Conservation (phyloP, 2,888 invertebrate species). For the Yponomeuta sedellus region DNA sequence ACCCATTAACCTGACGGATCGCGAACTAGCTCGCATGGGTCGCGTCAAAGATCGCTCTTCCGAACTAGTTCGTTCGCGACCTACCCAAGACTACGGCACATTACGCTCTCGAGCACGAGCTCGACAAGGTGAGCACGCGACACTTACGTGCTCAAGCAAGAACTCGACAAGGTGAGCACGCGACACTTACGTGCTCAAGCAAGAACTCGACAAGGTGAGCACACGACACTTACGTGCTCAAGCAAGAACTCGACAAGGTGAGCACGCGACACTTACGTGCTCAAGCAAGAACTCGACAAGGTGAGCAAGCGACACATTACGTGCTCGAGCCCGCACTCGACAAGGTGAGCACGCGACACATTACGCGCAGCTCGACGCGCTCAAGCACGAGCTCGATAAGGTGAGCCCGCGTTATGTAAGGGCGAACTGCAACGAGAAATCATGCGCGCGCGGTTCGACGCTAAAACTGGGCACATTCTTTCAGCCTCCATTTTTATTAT, state of each 20-base stretch:
- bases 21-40: too few relatives aligned
- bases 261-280: too few relatives aligned
- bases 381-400: constrained; percentile 90
- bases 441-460: too few relatives aligned
- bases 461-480: too few relatives aligned
- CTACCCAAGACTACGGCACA: too few relatives aligned
- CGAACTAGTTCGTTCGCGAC: too few relatives aligned
- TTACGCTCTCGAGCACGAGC: constrained; percentile 90
- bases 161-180: constrained; percentile 82
- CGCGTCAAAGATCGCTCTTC: too few relatives aligned
- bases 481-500: too few relatives aligned
- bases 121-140: constrained; percentile 81
- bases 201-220: constrained; percentile 85
- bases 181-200: constrained; percentile 89
- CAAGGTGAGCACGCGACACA: constrained; percentile 46
- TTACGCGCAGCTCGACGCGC: constrained; percentile 82
- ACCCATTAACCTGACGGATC: too few relatives aligned
- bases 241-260: constrained; percentile 88
- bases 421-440: too few relatives aligned
- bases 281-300: constrained; percentile 90
- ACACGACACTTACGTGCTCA: too few relatives aligned
- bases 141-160: constrained; percentile 90
- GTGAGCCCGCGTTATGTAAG: constrained; percentile 54
- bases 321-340: constrained; percentile 90
- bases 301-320: too few relatives aligned